These are phyloP conservation scores for Oscheius sp. DNA, from an alignment of 2,888 invertebrate species.

Conservation along the genomic window DNA sequence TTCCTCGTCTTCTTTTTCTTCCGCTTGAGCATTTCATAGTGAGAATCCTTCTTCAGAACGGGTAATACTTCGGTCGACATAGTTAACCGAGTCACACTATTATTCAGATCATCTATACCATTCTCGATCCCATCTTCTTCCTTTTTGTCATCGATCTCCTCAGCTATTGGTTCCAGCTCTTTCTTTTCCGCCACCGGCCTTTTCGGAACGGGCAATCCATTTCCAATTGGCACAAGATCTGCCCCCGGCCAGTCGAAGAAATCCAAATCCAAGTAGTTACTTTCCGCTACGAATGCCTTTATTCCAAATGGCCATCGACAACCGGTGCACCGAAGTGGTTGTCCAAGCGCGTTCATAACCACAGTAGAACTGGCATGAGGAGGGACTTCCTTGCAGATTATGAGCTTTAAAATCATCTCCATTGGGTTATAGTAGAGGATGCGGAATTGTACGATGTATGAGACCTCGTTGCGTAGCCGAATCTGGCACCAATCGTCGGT, in stretches of 20 bases:
- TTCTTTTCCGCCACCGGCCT: background rate
- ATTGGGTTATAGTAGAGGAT: conserved; percentile 5
- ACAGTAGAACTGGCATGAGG: background rate
- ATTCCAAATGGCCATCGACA: conserved; percentile 8
- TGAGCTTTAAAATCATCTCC: background rate
- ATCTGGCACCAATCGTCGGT: conserved; percentile 13
- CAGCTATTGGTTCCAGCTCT: background rate
- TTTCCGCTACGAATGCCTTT: background rate
- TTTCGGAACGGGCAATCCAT: background rate
- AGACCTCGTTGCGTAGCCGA: background rate
- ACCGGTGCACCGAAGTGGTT: conserved; percentile 9
- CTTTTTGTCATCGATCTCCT: background rate
- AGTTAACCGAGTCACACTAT: too few species aligned
- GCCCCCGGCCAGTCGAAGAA: conserved; percentile 3
- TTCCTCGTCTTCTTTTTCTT: background rate
- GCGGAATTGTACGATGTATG: background rate
- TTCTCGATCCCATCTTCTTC: background rate
- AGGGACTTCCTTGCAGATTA: background rate
- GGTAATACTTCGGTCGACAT: too few species aligned
- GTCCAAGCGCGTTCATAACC: conserved; percentile 15
- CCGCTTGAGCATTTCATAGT: too few species aligned
- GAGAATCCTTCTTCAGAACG: too few species aligned
- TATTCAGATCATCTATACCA: background rate
- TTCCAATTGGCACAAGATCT: background rate
- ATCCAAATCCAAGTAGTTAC: background rate